These are phyloP conservation scores for Chloroclysta siterata DNA, from an alignment of 2,888 invertebrate genomes.

Conservation along the genomic window DNA sequence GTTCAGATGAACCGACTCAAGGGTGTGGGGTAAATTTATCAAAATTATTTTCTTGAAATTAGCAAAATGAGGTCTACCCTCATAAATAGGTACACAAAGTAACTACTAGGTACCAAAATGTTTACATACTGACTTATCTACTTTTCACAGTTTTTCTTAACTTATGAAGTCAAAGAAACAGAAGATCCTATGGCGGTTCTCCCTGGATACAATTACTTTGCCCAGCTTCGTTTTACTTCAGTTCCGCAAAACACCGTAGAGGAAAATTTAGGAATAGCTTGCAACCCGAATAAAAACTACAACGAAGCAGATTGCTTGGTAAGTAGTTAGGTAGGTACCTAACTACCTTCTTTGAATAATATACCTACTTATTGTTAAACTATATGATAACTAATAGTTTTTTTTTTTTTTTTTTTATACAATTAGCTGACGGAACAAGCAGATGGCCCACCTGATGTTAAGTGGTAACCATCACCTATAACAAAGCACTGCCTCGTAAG, in stretches of 20 bases:
- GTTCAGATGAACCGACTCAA: conserved; percentile 48
- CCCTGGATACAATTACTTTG: conserved; percentile 57
- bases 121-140: conserved; percentile 17
- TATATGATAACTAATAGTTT: no score
- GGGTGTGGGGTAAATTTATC: conserved; percentile 57
- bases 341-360: no score
- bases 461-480: no score
- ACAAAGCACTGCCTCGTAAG: no score
- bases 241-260: conserved; percentile 52
- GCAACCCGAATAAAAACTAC: conserved; percentile 47
- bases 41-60: background rate
- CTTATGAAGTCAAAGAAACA: conserved; percentile 59
- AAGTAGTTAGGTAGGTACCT: conserved; percentile 16
- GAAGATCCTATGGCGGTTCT: conserved; percentile 47
- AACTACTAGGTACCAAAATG: no score
- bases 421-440: no score
- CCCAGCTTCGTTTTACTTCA: conserved; percentile 55
- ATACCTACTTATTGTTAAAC: no score
- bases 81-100: no score
- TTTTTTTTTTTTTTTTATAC: no score
- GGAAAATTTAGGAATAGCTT: conserved; percentile 49
- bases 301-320: conserved; percentile 53
- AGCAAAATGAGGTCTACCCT: no score
- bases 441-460: no score
- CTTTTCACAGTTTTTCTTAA: conserved; percentile 57